Evolutionary conservation across 2,113 vertebrate species (phyloP), one percentile per base, ranked within the genome.

Genomic region (Ageneiosus marmoratus): DNA sequence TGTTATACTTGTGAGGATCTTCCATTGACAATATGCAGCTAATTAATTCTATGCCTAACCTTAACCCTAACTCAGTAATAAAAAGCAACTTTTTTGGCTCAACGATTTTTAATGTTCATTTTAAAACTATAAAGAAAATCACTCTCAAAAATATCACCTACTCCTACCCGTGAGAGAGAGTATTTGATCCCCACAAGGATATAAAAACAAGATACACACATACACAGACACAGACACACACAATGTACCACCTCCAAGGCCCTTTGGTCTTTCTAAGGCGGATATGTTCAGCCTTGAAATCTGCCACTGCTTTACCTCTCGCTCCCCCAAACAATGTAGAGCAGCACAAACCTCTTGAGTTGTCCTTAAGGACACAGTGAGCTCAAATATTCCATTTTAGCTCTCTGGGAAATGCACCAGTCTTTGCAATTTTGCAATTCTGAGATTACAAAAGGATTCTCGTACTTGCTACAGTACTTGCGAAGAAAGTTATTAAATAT

Each of bases 281-380:
- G 46, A 67, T 29, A 46, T 70, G n/a, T 1, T 13, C 41, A 48
- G 41, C 82, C 65, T 60, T 79, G 76, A 58, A 77, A 55, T 53
- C 74, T 77, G 24, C 13, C 24, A 55, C 7, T 67, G 34, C 73
- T 76, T 83, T 56, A 44, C 22, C 34, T 53, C 82, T 69, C 34
- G 41, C 82, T 69, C 60, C 74, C 82, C 82, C 9, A 77, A 83
- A 83, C 82, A 70, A 58, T 27, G 34, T 56, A 58, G 27, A 63
- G 50, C 63, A 58, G 63, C 37, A 56, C 50, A 44, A 27, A 44
- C 18, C 55, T 77, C 70, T 22, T 77, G 32, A 51, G 11, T 60
- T 27, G 20, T 29, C 16, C 29, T 51, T 65, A 83, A 76, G 51
- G 62, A 22, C 74, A 77, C 62, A 58, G 50, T 58, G 34, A 83